Base-by-base conservation (phyloP, 2,113 vertebrate genomes). In the Telmatochromis brichardi region DNA sequence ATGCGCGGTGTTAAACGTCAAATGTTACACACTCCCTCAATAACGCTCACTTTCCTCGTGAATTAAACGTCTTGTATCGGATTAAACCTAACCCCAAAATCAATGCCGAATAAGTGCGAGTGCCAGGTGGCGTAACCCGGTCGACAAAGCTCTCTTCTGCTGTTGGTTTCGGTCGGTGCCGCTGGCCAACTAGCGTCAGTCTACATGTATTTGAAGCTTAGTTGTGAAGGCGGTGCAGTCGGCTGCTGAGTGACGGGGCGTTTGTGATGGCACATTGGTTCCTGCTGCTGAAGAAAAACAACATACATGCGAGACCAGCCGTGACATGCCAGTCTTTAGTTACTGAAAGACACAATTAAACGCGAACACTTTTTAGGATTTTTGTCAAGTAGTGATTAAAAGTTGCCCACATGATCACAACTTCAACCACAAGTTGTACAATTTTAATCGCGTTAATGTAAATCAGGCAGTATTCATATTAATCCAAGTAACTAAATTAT, bases 211-310 rank as follows among this genome's bases (percentile, higher is more conserved):
- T 58, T 88, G 91, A 87, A 55, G 82, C 60, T 89, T 95, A 91
- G 71, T 31, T 5, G 76, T 15, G 83, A 37, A 88, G 94, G 93
- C 90, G 93, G 92, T 23, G 54, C 68, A 15, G 60, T 17, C 14
- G 23, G 37, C 37, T 7, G 83, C 65, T 54, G 76, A 86, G 47
- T 89, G 91, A 90, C 88, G 85, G 82, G 37, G 28, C 83, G 90
- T 90, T 87, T 89, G 84, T 91, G 91, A 90, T 26, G 87, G 55
- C 68, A 81, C 88, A 92, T 90, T 92, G 88, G 89, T 50, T 60
- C 82, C 50, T 51, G 82, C 42, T 73, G 21, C 65, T 73, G 37
- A 55, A 31, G 33, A 65, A 47, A 81, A 21, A 65, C 28, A 71
- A 31, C 6, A 65, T 40, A n/a, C 37, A 3, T 63, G 28, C 45